Evolutionary conservation across 92 coral and sea anemone genomes (phyloP).

Genomic region (Epizoanthus fatuus): DNA sequence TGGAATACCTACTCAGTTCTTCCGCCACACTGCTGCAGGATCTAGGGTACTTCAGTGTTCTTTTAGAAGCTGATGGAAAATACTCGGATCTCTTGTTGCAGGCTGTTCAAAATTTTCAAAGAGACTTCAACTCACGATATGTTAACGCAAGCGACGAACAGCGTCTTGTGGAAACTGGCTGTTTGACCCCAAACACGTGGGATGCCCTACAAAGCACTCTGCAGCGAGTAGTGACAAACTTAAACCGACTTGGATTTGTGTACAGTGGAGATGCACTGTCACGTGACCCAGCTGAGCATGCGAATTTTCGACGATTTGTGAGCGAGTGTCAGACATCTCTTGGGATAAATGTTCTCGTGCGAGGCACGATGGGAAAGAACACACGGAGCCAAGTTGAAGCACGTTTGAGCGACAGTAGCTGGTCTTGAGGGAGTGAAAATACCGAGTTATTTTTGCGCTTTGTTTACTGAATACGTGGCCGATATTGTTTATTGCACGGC

Average conservation of each 20-base stretch:
- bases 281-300: conserved; percentile 53
- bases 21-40: conserved; percentile 42
- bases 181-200: conserved; percentile 74
- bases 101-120: conserved; percentile 78
- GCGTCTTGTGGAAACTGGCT: conserved; percentile 66
- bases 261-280: conserved; percentile 52
- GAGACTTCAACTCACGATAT: conserved; percentile 63
- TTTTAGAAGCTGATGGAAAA: conserved; percentile 49
- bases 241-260: conserved; percentile 59
- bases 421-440: conserved; percentile 1
- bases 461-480: no score
- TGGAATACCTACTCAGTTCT: conserved; percentile 48
- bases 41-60: conserved; percentile 72
- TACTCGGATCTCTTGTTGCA: conserved; percentile 70
- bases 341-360: conserved; percentile 49
- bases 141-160: background rate
- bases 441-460: no score
- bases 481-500: no score
- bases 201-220: conserved; percentile 56
- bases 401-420: background rate
- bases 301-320: conserved; percentile 54
- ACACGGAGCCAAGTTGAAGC: conserved; percentile 61
- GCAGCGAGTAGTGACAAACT: conserved; percentile 22
- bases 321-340: conserved; percentile 69
- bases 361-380: conserved; percentile 62